These are phyloP conservation scores for Tenodera sinensis DNA, from an alignment of 2,888 invertebrate species.

Conservation along the genomic window DNA sequence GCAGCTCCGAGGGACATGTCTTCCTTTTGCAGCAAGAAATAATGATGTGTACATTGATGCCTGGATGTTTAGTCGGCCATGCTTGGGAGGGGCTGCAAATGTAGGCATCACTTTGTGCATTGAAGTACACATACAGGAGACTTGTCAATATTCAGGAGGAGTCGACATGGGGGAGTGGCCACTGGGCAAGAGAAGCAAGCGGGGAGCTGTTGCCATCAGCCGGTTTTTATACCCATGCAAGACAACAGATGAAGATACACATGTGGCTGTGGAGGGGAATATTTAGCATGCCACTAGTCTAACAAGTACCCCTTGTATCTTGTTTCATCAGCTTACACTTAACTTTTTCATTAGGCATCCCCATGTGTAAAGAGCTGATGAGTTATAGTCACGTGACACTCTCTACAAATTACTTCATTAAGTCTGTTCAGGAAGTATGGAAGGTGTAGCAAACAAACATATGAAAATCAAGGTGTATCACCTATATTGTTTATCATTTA, in stretches of 20 bases:
- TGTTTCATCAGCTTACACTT: not conserved
- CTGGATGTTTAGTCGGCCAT: constrained; percentile 8
- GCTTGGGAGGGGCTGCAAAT: not conserved
- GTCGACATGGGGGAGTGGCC: constrained; percentile 14
- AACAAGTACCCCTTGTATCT: not conserved
- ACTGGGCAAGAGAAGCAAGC: not conserved
- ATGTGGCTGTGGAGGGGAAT: not conserved
- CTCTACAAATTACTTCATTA: no score
- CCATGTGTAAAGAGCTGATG: no score
- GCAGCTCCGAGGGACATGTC: not conserved
- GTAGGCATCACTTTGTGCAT: constrained; percentile 4
- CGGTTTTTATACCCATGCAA: not conserved
- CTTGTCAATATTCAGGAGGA: constrained; percentile 19
- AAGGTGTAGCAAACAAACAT: no score
- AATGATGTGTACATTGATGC: not conserved
- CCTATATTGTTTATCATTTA: no score
- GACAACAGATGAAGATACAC: not conserved
- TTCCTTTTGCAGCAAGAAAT: not conserved
- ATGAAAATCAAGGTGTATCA: no score
- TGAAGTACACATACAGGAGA: constrained; percentile 3
- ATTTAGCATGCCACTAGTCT: not conserved
- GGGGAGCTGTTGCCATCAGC: not conserved
- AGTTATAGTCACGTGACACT: no score
- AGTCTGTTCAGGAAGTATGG: no score
- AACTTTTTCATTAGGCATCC: no score